These are phyloP conservation scores for Rhamphomyia laevipes DNA, from an alignment of 2,888 invertebrate genomes.

Conservation along the genomic window DNA sequence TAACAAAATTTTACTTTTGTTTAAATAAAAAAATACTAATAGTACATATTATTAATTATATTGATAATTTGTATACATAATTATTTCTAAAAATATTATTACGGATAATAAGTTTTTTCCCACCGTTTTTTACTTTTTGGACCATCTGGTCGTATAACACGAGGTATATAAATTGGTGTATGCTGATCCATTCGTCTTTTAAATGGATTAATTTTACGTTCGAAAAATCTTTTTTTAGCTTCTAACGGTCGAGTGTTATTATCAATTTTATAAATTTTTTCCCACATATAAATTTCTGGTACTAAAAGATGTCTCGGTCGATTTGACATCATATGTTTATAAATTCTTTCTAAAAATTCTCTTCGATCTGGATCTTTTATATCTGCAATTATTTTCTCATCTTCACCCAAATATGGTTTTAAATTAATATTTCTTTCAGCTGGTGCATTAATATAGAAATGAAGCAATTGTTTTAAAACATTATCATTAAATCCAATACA, in stretches of 20 bases:
- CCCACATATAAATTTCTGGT: slow-evolving; percentile 71
- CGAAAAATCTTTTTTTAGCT: slow-evolving; percentile 56
- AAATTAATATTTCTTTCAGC: slow-evolving; percentile 48
- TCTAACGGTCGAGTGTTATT: slow-evolving; percentile 57
- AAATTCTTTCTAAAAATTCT: slow-evolving; percentile 54
- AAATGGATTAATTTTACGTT: slow-evolving; percentile 49
- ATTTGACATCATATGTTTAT: slow-evolving; percentile 57
- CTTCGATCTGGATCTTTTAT: slow-evolving; percentile 57
- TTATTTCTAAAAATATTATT: too few species aligned
- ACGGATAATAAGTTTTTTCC: slow-evolving; percentile 58
- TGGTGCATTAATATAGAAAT: slow-evolving; percentile 62
- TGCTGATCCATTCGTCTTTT: slow-evolving; percentile 56
- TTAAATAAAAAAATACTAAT: too few species aligned
- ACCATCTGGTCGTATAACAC: slow-evolving; percentile 46
- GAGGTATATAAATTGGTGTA: slow-evolving; percentile 56
- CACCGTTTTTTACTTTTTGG: slow-evolving; percentile 49
- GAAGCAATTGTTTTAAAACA: slow-evolving; percentile 58
- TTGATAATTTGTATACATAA: too few species aligned
- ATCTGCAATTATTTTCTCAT: slow-evolving; percentile 45
- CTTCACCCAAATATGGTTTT: slow-evolving; percentile 57
- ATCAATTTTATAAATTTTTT: slow-evolving; percentile 66
- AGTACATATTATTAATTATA: too few species aligned
- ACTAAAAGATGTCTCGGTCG: slow-evolving; percentile 47
- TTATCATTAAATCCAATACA: slow-evolving; percentile 70
- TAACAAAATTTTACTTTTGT: too few species aligned